Percentiles rank a stretch among this genome's conserved stretches.
phyloP scores from a whole-genome alignment of 92 coral and sea anemone species.

The Siderastrea siderea region DNA sequence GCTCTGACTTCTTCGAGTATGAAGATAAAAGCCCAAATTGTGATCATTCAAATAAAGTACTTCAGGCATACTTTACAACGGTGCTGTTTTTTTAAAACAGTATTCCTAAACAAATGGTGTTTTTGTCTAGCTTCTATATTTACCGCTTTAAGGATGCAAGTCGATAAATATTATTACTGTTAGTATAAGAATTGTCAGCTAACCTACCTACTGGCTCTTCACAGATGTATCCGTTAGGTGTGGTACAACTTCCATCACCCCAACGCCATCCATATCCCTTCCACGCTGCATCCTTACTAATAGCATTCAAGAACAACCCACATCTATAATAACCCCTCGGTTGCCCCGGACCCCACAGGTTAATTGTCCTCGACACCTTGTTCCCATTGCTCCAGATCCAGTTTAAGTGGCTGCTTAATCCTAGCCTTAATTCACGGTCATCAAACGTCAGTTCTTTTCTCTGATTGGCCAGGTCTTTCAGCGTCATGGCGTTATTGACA shows the following conservation, averaged over 20 bases:
- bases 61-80: too few relatives aligned
- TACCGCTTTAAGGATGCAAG: too few relatives aligned
- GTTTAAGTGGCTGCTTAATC: conserved; percentile 9
- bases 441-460: not conserved
- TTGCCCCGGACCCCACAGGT: conserved; percentile 28
- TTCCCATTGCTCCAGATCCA: conserved; percentile 36
- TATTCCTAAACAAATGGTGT: too few relatives aligned
- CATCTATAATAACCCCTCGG: conserved; percentile 44
- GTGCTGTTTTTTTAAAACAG: too few relatives aligned
- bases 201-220: conserved; percentile 28
- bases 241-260: conserved; percentile 16
- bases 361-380: not conserved
- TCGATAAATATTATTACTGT: too few relatives aligned
- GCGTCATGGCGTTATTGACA: not conserved
- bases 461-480: not conserved
- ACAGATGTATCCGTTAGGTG: conserved; percentile 18
- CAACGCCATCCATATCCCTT: conserved; percentile 47
- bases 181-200: not conserved
- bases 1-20: too few relatives aligned
- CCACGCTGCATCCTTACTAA: conserved; percentile 33
- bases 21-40: too few relatives aligned
- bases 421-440: conserved; percentile 11
- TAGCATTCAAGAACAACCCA: conserved; percentile 21
- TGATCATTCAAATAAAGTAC: too few relatives aligned
- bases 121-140: too few relatives aligned